A percentile compares a stretch with the other conserved stretches of the same genome.
These are phyloP conservation scores for Micromussa lordhowensis DNA, from an alignment of 92 coral and sea anemone species.

Conservation along the genomic window DNA sequence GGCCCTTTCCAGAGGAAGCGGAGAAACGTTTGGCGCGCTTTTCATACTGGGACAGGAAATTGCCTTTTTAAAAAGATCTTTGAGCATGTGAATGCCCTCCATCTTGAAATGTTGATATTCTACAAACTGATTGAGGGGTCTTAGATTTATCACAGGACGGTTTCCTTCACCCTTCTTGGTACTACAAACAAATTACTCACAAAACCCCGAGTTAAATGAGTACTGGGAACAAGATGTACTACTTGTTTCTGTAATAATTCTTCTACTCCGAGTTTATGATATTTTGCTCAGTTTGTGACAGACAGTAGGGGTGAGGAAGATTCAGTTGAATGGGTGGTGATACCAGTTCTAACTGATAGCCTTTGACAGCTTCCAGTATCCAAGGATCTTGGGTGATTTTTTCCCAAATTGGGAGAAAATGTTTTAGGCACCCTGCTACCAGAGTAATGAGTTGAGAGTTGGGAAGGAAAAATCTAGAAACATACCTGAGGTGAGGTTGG, in stretches of 20 bases:
- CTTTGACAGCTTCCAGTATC: too few species aligned
- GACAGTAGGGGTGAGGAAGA: too few species aligned
- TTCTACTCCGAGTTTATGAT: neutral
- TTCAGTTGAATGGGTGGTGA: too few species aligned
- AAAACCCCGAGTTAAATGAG: conserved; percentile 22
- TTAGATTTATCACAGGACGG: conserved; percentile 65
- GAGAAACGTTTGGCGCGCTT: conserved; percentile 30
- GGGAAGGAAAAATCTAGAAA: too few species aligned
- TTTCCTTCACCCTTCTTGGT: conserved; percentile 62
- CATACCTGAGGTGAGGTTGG: too few species aligned
- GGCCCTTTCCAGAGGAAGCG: conserved; percentile 11
- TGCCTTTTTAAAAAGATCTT: conserved; percentile 65
- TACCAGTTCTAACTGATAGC: too few species aligned
- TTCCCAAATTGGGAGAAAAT: neutral
- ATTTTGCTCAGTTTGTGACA: neutral
- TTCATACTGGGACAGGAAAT: conserved; percentile 53
- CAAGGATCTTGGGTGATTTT: too few species aligned
- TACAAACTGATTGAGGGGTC: conserved; percentile 36
- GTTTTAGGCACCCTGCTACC: too few species aligned
- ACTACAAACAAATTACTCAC: conserved; percentile 20
- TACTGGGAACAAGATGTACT: too few species aligned
- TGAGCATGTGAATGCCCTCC: conserved; percentile 66
- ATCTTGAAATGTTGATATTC: conserved; percentile 75
- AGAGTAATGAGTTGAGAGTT: too few species aligned
- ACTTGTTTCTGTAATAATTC: too few species aligned